These are phyloP conservation scores for Neosilurus mollespiculum DNA, from an alignment of 2,797 vertebrate genomes.

Conservation along the genomic window DNA sequence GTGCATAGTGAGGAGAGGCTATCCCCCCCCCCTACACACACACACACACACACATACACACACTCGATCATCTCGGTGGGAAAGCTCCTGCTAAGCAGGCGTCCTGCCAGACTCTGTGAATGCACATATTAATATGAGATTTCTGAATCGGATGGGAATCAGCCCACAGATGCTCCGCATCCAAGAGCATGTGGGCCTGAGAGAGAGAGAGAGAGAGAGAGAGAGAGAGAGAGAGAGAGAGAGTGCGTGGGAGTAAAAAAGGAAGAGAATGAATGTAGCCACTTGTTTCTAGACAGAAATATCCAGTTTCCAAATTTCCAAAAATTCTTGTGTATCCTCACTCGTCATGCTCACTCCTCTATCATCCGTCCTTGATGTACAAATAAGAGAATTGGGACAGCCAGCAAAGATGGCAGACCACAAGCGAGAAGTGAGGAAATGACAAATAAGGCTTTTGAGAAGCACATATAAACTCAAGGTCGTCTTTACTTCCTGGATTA, in stretches of 20 bases:
- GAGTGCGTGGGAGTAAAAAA: background rate
- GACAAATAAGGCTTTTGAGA: too few species aligned
- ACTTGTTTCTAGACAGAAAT: constrained; percentile 10
- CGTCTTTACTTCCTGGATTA: background rate
- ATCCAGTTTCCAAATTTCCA: too few species aligned
- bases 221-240: constrained; percentile 5
- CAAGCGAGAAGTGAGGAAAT: too few species aligned
- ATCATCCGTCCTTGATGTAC: too few species aligned
- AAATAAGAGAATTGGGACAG: too few species aligned
- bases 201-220: background rate
- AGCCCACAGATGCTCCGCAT: constrained; percentile 62
- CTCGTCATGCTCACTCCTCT: too few species aligned
- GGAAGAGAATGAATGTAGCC: background rate
- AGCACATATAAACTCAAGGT: too few species aligned
- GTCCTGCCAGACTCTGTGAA: constrained; percentile 57
- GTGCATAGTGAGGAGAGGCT: constrained; percentile 27
- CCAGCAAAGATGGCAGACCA: too few species aligned
- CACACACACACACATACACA: constrained; percentile 56
- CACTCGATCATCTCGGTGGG: constrained; percentile 53
- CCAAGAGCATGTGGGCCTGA: constrained; percentile 35
- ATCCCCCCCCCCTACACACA: constrained; percentile 56
- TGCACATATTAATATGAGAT: constrained; percentile 75
- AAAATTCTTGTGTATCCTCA: too few species aligned
- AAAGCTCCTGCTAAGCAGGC: constrained; percentile 52
- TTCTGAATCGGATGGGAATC: constrained; percentile 64